Conservation (phyloP, 2,113 vertebrate genomes). For the Phylloscopus trochiloides region DNA sequence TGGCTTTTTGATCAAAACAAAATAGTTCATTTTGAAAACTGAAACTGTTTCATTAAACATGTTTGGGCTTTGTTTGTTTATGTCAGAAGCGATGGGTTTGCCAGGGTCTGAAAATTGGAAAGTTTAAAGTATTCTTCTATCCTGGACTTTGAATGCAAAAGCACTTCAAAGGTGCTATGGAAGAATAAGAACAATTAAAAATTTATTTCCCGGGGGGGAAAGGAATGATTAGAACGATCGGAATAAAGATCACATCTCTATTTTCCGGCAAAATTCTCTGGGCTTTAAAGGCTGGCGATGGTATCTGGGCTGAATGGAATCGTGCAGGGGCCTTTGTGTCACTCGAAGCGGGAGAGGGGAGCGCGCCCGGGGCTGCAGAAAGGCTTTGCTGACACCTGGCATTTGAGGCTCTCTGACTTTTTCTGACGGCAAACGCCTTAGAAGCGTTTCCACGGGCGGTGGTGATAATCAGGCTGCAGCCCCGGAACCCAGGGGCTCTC, state of each 20-base stretch:
- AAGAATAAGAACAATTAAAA: constrained; percentile 57
- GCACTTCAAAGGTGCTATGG: neutral
- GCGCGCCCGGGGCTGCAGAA: neutral
- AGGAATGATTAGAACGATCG: neutral
- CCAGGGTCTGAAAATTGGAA: constrained; percentile 28
- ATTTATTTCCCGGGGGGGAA: constrained; percentile 2
- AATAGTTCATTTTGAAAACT: neutral
- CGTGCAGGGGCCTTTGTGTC: neutral
- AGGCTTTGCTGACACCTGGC: constrained; percentile 44
- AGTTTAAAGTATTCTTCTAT: neutral
- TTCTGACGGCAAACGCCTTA: neutral
- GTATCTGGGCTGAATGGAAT: neutral
- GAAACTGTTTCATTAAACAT: constrained; percentile 63
- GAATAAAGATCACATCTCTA: neutral
- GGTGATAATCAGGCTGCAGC: neutral
- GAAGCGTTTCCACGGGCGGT: neutral
- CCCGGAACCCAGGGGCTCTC: neutral
- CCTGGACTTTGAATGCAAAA: neutral
- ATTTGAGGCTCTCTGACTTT: constrained; percentile 27
- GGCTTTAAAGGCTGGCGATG: neutral
- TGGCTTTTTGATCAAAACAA: constrained; percentile 30
- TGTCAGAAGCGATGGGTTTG: neutral
- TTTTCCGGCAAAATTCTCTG: neutral
- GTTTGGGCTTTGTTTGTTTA: constrained; percentile 46
- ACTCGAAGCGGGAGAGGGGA: neutral